A percentile compares a stretch with the other conserved stretches of the same genome.
Conservation (phyloP, 2,888 invertebrate genomes). For the Diplazon laetatorius region DNA sequence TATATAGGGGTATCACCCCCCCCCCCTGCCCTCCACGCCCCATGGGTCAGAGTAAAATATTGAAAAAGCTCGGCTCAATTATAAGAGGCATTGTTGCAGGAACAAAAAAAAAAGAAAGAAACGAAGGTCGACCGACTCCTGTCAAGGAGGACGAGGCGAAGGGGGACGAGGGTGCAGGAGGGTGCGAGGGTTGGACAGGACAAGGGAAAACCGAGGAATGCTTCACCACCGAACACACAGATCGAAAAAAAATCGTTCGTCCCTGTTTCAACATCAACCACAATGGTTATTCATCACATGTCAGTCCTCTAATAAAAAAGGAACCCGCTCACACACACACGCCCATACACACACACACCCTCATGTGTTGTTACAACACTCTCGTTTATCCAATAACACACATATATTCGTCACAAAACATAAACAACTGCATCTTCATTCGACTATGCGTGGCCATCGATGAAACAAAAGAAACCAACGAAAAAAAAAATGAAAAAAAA, state of each 20-base stretch:
- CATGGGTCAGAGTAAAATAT: neutral
- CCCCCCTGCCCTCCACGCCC: too few relatives aligned
- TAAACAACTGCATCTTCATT: too few relatives aligned
- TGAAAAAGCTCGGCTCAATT: neutral
- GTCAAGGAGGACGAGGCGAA: neutral
- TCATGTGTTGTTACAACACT: too few relatives aligned
- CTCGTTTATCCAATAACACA: too few relatives aligned
- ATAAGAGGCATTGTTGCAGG: constrained; percentile 1
- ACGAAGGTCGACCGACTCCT: constrained; percentile 14
- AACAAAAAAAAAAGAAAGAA: too few relatives aligned
- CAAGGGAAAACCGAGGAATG: neutral
- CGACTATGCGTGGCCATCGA: too few relatives aligned
- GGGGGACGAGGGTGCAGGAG: neutral
- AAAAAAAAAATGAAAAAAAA: neutral
- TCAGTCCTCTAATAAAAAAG: neutral
- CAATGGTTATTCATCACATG: neutral
- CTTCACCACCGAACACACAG: neutral
- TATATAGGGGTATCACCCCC: neutral
- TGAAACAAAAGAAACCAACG: too few relatives aligned
- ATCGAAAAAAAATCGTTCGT: constrained; percentile 15
- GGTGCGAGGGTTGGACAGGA: neutral
- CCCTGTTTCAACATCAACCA: neutral
- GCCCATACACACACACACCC: too few relatives aligned
- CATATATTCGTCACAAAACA: too few relatives aligned
- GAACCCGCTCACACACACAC: too few relatives aligned